Evolutionary conservation across 92 coral and sea anemone genomes (phyloP).

Genomic region (Nematostella vectensis): DNA sequence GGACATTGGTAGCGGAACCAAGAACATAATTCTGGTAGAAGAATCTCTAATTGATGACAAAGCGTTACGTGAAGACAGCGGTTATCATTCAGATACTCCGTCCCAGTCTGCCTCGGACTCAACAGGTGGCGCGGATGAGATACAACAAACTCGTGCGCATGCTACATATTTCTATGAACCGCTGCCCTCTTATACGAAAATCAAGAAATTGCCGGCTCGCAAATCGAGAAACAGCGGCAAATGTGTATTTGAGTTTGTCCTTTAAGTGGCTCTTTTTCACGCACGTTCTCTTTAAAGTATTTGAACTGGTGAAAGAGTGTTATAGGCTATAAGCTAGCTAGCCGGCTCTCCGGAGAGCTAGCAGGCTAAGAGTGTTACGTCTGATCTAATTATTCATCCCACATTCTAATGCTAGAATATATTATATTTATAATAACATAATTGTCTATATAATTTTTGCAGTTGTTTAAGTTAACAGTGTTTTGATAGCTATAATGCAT

Average conservation of each 20-base stretch:
- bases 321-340: too few relatives aligned
- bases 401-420: too few relatives aligned
- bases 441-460: too few relatives aligned
- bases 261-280: too few relatives aligned
- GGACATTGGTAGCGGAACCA: not conserved
- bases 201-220: not conserved
- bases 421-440: too few relatives aligned
- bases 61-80: slow-evolving; percentile 25
- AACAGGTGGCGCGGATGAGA: slow-evolving; percentile 1
- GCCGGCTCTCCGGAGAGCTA: too few relatives aligned
- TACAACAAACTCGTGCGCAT: slow-evolving; percentile 4
- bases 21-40: not conserved
- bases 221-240: slow-evolving; percentile 1
- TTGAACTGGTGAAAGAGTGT: too few relatives aligned
- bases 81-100: slow-evolving; percentile 29
- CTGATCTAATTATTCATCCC: too few relatives aligned
- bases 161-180: slow-evolving; percentile 20
- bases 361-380: too few relatives aligned
- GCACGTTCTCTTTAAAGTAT: too few relatives aligned
- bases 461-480: too few relatives aligned
- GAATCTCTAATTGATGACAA: not conserved
- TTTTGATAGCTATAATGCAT: too few relatives aligned
- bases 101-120: slow-evolving; percentile 10
- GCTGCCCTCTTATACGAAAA: slow-evolving; percentile 15
- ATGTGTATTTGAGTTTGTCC: slow-evolving; percentile 28